Base-by-base conservation (phyloP, 1,140 invertebrate genomes). In the Anagrus nilaparvatae region DNA sequence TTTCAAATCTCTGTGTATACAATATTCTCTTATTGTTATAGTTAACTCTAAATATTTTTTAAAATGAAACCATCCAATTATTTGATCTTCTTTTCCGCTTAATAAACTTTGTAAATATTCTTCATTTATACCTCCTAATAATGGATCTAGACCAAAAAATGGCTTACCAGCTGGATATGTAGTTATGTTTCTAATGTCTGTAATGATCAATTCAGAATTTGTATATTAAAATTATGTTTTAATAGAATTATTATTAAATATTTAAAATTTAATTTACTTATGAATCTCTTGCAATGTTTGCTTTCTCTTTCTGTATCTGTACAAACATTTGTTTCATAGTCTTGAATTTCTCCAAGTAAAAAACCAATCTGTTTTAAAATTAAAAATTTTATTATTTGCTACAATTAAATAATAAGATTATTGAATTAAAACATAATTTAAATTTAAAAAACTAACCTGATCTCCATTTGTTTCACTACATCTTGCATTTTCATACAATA, bases 21-120 rank as follows among this genome's bases (percentile, higher is more conserved):
- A 51, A 55, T 69, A 75, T 40, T 77, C 76, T 32, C 72, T 56
- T 25, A 77, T 58, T 3, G 73, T 73, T 5, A 65, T 68, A 31
- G 58, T 60, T 8, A 77, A 58, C 20, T 54, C 58, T 27, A 58
- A 62, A 38, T 73, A 69, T 47, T 67, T 58, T 39, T 74, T 64
- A 49, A 75, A 77, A 48, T 68, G 70, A 54, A 76, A 79, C 77
- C 78, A 79, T 14, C 77, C 77, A 9, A 79, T 70, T 25, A 79
- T 64, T 51, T 73, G 68, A 50, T 66, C 65, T 27, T 63, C 66
- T 27, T 67, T 69, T 30, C 67, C 65, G 12, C 60, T 57, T 5
- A 79, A 46, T 31, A 76, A 59, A 14, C 65, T 59, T 35, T 61
- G 61, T 5, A 79, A 47, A 40, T 68, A 65, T 37, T 71, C 65